Conservation (phyloP, 2,888 invertebrate species). For the Atethmia centrago region DNA sequence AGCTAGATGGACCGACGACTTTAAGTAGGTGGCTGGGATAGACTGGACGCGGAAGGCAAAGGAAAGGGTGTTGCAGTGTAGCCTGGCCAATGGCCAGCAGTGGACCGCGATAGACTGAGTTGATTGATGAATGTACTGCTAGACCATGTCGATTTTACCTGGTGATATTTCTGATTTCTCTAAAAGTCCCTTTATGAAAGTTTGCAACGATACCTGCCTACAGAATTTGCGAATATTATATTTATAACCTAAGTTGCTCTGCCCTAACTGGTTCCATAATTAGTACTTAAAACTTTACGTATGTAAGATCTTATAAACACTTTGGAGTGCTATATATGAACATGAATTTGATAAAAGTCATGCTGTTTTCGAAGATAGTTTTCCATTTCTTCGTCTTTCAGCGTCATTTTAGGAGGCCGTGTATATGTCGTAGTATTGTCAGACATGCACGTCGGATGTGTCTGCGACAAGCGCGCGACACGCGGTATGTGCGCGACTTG, state of each 20-base stretch:
- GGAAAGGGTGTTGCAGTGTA: too few relatives aligned
- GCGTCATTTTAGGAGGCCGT: conserved; percentile 57
- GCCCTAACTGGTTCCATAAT: neutral
- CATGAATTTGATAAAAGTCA: neutral
- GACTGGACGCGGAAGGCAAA: too few relatives aligned
- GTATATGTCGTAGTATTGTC: conserved; percentile 55
- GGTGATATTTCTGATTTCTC: neutral
- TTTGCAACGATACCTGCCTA: neutral
- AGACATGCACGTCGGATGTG: conserved; percentile 65
- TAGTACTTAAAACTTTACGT: neutral
- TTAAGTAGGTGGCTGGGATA: too few relatives aligned
- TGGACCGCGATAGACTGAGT: too few relatives aligned
- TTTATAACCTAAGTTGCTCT: neutral
- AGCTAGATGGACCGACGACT: too few relatives aligned
- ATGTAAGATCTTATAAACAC: neutral
- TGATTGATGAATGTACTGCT: neutral
- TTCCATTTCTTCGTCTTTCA: neutral
- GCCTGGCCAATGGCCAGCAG: too few relatives aligned
- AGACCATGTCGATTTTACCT: neutral
- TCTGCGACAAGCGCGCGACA: conserved; percentile 60
- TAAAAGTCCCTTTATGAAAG: neutral
- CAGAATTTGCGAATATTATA: neutral
- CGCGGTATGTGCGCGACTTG: conserved; percentile 59
- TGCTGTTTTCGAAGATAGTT: neutral
- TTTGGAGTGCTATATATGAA: neutral